Evolutionary conservation across 2,797 vertebrate genomes (phyloP).

Genomic region (Salarias fasciatus): DNA sequence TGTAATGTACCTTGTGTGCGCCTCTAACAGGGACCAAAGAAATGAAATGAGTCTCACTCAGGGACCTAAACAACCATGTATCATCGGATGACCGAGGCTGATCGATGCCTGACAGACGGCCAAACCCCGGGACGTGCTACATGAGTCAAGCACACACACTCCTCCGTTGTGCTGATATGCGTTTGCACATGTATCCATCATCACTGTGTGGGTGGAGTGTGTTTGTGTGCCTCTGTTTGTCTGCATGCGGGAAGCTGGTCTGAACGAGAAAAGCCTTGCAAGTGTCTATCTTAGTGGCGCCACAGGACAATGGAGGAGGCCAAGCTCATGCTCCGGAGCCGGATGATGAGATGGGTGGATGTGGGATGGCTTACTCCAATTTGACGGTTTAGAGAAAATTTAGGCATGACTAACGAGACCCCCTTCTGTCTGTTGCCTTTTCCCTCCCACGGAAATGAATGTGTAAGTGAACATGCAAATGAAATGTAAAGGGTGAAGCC

Average conservation of each 20-base stretch:
- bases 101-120: conserved; percentile 65
- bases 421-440: conserved; percentile 33
- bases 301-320: conserved; percentile 34
- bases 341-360: conserved; percentile 50
- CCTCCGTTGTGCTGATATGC: conserved; percentile 52
- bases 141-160: conserved; percentile 71
- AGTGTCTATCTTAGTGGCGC: conserved; percentile 48
- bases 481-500: conserved; percentile 63
- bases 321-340: conserved; percentile 21
- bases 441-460: conserved; percentile 60
- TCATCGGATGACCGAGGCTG: conserved; percentile 58
- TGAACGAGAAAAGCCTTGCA: conserved; percentile 24
- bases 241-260: neutral
- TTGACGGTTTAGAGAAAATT: conserved; percentile 18
- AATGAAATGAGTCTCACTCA: conserved; percentile 26
- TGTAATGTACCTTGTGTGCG: conserved; percentile 1
- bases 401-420: conserved; percentile 17
- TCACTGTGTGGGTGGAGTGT: conserved; percentile 62
- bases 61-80: conserved; percentile 44
- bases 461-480: conserved; percentile 55
- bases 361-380: conserved; percentile 23
- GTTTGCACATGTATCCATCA: conserved; percentile 57
- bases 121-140: conserved; percentile 56
- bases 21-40: conserved; percentile 38
- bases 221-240: neutral